Percentiles rank a stretch among this genome's conserved stretches.
These are phyloP conservation scores for Thunnus maccoyii DNA, from an alignment of 2,113 vertebrate species.

Conservation along the genomic window DNA sequence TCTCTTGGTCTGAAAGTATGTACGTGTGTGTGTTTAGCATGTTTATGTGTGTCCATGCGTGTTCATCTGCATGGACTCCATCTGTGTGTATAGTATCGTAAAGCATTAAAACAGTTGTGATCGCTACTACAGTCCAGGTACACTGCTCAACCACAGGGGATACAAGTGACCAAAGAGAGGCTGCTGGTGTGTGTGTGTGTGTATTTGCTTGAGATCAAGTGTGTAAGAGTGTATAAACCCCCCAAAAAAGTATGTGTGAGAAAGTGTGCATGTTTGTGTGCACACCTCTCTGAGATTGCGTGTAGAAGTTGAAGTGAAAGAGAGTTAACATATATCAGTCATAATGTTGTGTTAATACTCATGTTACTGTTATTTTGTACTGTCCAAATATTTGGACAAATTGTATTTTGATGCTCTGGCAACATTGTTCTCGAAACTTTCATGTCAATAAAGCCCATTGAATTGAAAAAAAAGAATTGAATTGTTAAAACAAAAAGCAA, in stretches of 20 bases:
- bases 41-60: not conserved
- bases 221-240: not conserved
- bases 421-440: no score
- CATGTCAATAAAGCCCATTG: no score
- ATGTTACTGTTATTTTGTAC: no score
- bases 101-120: constrained; percentile 33
- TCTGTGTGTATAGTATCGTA: not conserved
- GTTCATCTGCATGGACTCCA: constrained; percentile 24
- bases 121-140: constrained; percentile 31
- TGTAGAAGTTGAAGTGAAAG: not conserved
- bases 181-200: constrained; percentile 12
- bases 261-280: not conserved
- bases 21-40: not conserved
- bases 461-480: no score
- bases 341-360: no score
- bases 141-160: constrained; percentile 20
- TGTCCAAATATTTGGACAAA: no score
- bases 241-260: not conserved
- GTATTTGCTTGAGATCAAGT: not conserved
- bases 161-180: constrained; percentile 25
- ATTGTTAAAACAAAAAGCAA: not conserved
- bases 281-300: not conserved
- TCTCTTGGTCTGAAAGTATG: not conserved
- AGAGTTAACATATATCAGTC: not conserved
- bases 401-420: no score